Percentiles rank a stretch among this genome's conserved stretches.
phyloP scores from a whole-genome alignment of 2,888 invertebrate species.

The Hypsopygia costalis region DNA sequence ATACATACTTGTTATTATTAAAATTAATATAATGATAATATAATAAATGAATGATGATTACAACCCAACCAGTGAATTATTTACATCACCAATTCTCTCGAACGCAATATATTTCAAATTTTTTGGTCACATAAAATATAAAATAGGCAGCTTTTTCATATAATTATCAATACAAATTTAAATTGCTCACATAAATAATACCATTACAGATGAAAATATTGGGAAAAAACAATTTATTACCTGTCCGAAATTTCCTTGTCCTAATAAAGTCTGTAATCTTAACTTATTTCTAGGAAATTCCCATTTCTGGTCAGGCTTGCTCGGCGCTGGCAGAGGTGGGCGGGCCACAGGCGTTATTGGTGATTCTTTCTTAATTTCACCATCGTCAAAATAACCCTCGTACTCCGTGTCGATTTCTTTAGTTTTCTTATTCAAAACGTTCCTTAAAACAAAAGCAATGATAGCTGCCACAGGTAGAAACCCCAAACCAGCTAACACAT shows the following conservation, averaged over 20 bases:
- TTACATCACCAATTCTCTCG: no score
- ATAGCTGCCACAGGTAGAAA: slow-evolving; percentile 81
- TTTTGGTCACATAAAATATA: no score
- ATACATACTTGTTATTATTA: no score
- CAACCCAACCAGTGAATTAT: no score
- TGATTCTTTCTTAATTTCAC: slow-evolving; percentile 72
- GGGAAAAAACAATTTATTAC: slow-evolving; percentile 49
- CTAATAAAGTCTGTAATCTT: slow-evolving; percentile 87
- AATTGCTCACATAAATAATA: no score
- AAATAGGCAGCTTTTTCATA: no score
- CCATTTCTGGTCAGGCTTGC: slow-evolving; percentile 82
- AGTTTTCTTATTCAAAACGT: slow-evolving; percentile 75
- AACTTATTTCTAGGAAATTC: slow-evolving; percentile 90
- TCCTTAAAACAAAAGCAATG: slow-evolving; percentile 77
- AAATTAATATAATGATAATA: no score
- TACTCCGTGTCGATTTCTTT: slow-evolving; percentile 80
- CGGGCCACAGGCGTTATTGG: slow-evolving; percentile 78
- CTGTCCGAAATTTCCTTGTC: slow-evolving; percentile 93
- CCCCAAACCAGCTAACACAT: slow-evolving; percentile 81
- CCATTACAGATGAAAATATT: no score
- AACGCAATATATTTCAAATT: no score
- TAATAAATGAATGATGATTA: no score
- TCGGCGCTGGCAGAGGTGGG: slow-evolving; percentile 73
- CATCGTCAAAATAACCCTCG: slow-evolving; percentile 82
- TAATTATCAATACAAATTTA: no score